These are phyloP conservation scores for Dipodomys ordii DNA, from an alignment of 2,113 vertebrate species.

Conservation along the genomic window DNA sequence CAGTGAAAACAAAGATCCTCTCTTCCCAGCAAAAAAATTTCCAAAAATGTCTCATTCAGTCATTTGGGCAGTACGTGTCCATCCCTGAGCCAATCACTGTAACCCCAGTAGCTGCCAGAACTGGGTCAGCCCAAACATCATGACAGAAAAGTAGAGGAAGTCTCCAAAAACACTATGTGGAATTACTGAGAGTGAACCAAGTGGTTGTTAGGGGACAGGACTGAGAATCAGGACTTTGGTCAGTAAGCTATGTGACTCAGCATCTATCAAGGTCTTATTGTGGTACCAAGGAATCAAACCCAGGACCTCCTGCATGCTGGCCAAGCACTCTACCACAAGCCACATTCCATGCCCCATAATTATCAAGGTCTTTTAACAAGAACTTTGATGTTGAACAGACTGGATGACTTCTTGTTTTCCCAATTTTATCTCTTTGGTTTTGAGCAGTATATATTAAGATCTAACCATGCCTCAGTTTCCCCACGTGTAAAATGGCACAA, in stretches of 20 bases:
- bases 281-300: no score
- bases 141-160: background rate
- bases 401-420: background rate
- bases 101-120: background rate
- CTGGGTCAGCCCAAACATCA: background rate
- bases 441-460: background rate
- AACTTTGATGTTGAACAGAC: background rate
- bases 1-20: background rate
- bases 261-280: no score
- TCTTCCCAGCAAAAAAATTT: background rate
- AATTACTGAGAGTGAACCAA: conserved; percentile 5
- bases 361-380: background rate
- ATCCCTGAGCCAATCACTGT: background rate
- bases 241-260: background rate
- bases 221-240: background rate
- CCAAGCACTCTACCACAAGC: no score
- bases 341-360: no score
- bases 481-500: background rate
- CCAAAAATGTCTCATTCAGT: background rate
- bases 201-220: background rate
- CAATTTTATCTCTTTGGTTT: background rate
- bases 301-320: no score
- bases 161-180: background rate
- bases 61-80: background rate
- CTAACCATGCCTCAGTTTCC: background rate